Base-by-base conservation (phyloP, 2,888 invertebrate species). In the Phaedon cochleariae region DNA sequence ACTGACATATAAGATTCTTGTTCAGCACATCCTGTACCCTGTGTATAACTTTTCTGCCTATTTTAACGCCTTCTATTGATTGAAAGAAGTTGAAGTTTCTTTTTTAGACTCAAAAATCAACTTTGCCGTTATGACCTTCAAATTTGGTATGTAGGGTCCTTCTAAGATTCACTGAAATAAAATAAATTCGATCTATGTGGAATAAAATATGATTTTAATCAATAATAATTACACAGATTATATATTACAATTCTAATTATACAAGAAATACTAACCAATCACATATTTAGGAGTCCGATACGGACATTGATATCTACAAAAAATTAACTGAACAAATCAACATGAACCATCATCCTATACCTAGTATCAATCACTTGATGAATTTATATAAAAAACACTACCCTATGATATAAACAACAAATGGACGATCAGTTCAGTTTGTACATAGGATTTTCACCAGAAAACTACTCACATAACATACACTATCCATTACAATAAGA, bases 201-300 rank as follows among this genome's bases (percentile, higher is more conserved):
- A 41, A 57, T 57, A 57, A 57, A 57, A 57, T 57, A 57, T 45
- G 45, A 37, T 45, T 57, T 57, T 45, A 45, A 55, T 55, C 6
- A 41, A 41, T 55, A 45, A 57, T 57, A 57, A 61, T 65, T 70
- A 67, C 69, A 67, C 49, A 53, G 65, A 63, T 65, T 62, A 67
- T 65, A 64, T 59, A 66, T 63, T 60, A 62, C 61, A 63, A 55
- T 65, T 71, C 76, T 76, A 75, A 74, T 72, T 73, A 76, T 78
- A 78, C 76, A 77, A 78, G 74, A 77, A 74, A 76, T 72, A 77
- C 76, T 74, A 75, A 76, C 77, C 74, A 73, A 78, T 79, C 78
- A 79, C 78, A 76, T 74, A 64, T 75, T 70, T 75, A 7, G 26
- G 66, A 41, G 74, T 79, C 78, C 79, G 78, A 79, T 78, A 77